A percentile compares a stretch with the other conserved stretches of the same genome.
Evolutionary conservation across 2,113 vertebrate genomes (phyloP).

Genomic region (Dendropsophus ebraccatus): DNA sequence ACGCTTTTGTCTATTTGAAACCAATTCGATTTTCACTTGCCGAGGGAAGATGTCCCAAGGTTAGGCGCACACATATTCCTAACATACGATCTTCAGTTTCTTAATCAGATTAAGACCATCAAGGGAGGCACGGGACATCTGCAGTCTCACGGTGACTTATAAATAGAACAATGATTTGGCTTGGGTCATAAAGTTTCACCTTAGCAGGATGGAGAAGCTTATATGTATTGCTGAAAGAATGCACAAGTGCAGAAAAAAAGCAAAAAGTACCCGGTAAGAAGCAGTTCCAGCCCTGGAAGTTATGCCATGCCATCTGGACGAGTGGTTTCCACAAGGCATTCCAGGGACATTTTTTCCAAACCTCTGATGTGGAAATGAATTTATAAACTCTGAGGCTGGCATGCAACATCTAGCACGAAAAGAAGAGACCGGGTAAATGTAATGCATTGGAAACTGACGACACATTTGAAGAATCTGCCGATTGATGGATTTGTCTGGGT

Average conservation of each 20-base stretch:
- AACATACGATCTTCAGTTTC: not conserved
- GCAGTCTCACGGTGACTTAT: conserved; percentile 32
- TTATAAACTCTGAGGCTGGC: conserved; percentile 67
- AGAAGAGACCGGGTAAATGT: conserved; percentile 46
- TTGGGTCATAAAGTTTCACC: conserved; percentile 34
- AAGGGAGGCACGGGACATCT: conserved; percentile 3
- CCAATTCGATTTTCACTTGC: conserved; percentile 19
- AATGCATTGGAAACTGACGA: conserved; percentile 8
- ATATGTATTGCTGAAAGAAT: conserved; percentile 60
- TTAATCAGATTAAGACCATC: conserved; percentile 32
- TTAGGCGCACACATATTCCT: not conserved
- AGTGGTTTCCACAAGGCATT: conserved; percentile 74
- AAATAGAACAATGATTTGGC: conserved; percentile 33
- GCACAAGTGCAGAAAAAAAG: conserved; percentile 62
- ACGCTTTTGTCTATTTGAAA: conserved; percentile 4
- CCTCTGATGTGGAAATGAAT: conserved; percentile 69
- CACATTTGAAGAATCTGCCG: not conserved
- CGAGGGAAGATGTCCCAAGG: not conserved
- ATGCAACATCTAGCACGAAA: conserved; percentile 58
- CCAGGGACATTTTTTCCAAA: conserved; percentile 74
- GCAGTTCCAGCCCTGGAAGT: conserved; percentile 68
- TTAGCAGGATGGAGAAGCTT: conserved; percentile 43
- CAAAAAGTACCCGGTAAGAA: conserved; percentile 67
- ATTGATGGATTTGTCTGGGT: conserved; percentile 16
- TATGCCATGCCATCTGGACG: conserved; percentile 66